Percentiles rank a stretch among this genome's conserved stretches.
Evolutionary conservation across 2,797 vertebrate species (phyloP).

Genomic region (Pangasius mekongensis): DNA sequence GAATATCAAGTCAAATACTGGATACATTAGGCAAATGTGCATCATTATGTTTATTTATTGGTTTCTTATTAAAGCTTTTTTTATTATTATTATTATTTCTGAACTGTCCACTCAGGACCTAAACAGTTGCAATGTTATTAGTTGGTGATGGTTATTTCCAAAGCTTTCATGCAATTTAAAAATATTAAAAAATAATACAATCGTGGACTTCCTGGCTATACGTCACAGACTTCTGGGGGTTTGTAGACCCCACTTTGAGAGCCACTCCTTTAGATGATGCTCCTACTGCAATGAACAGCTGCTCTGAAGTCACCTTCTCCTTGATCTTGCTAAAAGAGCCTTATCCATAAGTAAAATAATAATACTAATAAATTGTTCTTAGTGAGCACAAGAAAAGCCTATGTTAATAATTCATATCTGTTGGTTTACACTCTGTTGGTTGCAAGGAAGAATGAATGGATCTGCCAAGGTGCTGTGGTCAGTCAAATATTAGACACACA

Average conservation of each 20-base stretch:
- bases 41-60: background rate
- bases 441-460: conserved; percentile 14
- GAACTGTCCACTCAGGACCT: background rate
- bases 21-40: background rate
- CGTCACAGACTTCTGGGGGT: background rate
- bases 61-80: background rate
- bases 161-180: background rate
- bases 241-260: background rate
- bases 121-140: background rate
- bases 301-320: background rate
- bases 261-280: background rate
- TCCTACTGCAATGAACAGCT: background rate
- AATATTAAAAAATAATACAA: background rate
- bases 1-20: background rate
- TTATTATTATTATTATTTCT: background rate
- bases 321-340: background rate
- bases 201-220: background rate
- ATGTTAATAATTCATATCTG: conserved; percentile 5
- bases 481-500: conserved; percentile 23
- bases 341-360: background rate
- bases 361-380: background rate
- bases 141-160: background rate
- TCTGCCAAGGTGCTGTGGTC: conserved; percentile 5
- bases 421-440: conserved; percentile 6
- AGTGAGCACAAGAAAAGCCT: background rate